Conservation (phyloP, 1,140 invertebrate genomes). For the Pogonomyrmex californicus region DNA sequence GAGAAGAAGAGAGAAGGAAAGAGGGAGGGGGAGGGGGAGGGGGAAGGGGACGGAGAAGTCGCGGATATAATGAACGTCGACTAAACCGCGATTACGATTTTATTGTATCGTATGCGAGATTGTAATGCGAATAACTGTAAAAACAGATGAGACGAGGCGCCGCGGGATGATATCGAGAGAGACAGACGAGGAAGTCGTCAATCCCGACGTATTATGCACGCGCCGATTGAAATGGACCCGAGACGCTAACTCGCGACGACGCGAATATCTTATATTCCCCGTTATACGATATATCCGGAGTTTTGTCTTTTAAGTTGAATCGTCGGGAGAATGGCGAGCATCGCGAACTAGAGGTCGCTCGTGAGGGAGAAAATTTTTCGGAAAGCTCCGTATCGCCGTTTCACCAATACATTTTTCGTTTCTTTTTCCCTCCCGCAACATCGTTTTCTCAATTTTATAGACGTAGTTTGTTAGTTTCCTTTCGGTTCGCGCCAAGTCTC, state of each 20-base stretch:
- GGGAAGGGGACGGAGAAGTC: background rate
- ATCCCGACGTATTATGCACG: constrained; percentile 42
- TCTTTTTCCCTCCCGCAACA: background rate
- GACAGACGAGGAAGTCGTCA: constrained; percentile 43
- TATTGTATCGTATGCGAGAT: constrained; percentile 20
- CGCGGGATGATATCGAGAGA: constrained; percentile 37
- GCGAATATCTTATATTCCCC: background rate
- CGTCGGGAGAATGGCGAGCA: background rate
- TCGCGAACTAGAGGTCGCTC: background rate
- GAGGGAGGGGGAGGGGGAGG: no score
- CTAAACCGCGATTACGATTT: constrained; percentile 38
- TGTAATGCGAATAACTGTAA: constrained; percentile 55
- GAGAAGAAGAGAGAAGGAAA: background rate
- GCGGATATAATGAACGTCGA: background rate
- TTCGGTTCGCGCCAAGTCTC: background rate
- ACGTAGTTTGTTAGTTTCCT: background rate
- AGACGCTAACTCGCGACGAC: constrained; percentile 10
- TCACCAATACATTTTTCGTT: background rate
- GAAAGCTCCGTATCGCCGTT: background rate
- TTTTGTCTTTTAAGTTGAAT: background rate
- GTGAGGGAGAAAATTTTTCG: background rate
- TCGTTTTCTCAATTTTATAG: no score
- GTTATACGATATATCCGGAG: constrained; percentile 22
- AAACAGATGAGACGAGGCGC: constrained; percentile 41
- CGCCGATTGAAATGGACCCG: constrained; percentile 36